Evolutionary conservation across 1,140 invertebrate species (phyloP).

Genomic region (Megalopta genalis): DNA sequence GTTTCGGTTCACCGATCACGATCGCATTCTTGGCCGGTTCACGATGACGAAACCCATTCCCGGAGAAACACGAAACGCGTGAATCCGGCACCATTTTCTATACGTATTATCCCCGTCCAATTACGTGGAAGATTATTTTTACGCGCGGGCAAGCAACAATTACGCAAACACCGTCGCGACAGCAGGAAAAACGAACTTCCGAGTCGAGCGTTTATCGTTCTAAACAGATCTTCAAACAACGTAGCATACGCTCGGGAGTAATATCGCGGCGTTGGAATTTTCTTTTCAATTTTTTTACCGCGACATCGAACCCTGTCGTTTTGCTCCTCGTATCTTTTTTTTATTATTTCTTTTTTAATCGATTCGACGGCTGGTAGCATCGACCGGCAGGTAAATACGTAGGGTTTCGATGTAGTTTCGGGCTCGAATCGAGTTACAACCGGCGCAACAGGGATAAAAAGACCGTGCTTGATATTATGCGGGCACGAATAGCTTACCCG

Average conservation of each 20-base stretch:
- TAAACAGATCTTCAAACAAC: background rate
- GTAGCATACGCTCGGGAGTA: background rate
- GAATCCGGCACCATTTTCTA: background rate
- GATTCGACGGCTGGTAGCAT: too few species aligned
- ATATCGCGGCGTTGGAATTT: too few species aligned
- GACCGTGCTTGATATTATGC: too few species aligned
- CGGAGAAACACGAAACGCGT: background rate
- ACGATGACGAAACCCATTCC: constrained; percentile 1
- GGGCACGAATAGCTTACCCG: too few species aligned
- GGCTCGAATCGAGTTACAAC: too few species aligned
- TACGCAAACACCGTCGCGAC: background rate
- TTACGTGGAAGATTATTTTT: background rate
- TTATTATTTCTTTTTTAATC: too few species aligned
- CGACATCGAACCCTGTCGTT: too few species aligned
- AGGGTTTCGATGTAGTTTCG: too few species aligned
- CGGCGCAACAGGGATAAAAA: too few species aligned
- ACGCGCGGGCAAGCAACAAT: background rate
- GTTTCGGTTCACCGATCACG: constrained; percentile 12
- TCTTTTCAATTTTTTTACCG: too few species aligned
- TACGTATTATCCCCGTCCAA: background rate
- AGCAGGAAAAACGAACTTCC: background rate
- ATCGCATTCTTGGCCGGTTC: constrained; percentile 19
- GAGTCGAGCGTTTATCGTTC: background rate
- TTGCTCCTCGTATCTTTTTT: too few species aligned
- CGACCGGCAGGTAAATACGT: too few species aligned